Conservation (phyloP, 53 echinoderm and acorn worm genomes). For the Zoroaster sp. region DNA sequence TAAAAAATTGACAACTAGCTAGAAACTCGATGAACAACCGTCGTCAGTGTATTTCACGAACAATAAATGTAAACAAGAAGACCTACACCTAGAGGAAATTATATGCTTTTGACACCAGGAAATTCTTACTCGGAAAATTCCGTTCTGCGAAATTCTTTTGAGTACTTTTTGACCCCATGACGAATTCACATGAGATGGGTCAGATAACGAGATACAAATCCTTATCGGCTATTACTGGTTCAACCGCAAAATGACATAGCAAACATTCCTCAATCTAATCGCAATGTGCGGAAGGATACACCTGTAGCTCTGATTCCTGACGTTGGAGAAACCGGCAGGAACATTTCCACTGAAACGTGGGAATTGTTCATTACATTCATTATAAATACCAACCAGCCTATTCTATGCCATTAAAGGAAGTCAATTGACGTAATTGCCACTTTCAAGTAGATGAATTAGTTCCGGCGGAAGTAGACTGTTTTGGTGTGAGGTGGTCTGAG, state of each 20-base stretch:
- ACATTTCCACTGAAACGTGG: background rate
- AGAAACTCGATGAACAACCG: too few relatives aligned
- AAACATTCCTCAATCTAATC: constrained; percentile 26
- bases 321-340: background rate
- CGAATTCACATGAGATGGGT: background rate
- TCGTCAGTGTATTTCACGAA: too few relatives aligned
- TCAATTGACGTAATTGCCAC: background rate
- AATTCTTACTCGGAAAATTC: too few relatives aligned
- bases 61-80: too few relatives aligned
- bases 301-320: constrained; percentile 3
- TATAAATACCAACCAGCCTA: background rate
- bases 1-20: too few relatives aligned
- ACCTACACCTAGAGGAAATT: too few relatives aligned
- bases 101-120: too few relatives aligned
- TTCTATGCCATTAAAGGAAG: background rate
- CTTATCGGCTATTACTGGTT: background rate
- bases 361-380: background rate
- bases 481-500: constrained; percentile 31
- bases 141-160: too few relatives aligned
- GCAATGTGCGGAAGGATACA: constrained; percentile 36
- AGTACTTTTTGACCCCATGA: too few relatives aligned
- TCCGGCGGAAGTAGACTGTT: constrained; percentile 54
- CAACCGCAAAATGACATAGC: background rate
- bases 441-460: constrained; percentile 13
- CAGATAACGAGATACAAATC: background rate